A percentile compares a stretch with the other conserved stretches of the same genome.
phyloP scores from a whole-genome alignment of 1,140 invertebrate species.

The Ostrea edulis region DNA sequence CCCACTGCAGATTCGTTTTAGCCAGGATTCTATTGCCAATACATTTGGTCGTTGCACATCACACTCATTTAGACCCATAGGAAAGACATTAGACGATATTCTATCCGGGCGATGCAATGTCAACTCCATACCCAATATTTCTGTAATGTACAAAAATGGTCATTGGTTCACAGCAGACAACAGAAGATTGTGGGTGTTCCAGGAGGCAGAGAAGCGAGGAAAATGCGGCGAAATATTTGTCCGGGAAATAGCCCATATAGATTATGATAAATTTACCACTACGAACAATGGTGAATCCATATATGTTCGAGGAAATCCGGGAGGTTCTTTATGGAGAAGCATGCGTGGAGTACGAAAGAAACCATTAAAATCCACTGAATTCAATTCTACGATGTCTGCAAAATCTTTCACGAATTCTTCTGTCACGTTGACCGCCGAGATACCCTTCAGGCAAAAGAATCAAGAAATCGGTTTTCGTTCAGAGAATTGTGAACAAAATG shows the following conservation, averaged over 20 bases:
- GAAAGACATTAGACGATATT: constrained; percentile 37
- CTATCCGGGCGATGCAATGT: neutral
- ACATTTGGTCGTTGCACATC: neutral
- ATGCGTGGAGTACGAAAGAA: neutral
- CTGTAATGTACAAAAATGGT: constrained; percentile 12
- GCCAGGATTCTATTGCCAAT: constrained; percentile 46
- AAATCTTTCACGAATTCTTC: neutral
- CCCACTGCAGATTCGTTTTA: constrained; percentile 52
- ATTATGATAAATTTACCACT: constrained; percentile 24
- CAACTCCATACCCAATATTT: constrained; percentile 37
- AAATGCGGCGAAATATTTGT: constrained; percentile 13
- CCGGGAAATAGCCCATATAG: neutral
- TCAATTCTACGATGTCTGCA: neutral
- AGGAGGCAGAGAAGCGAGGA: constrained; percentile 37
- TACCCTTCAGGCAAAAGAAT: neutral
- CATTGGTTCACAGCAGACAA: constrained; percentile 53
- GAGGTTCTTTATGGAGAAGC: constrained; percentile 7
- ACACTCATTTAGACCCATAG: neutral
- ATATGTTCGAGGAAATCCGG: neutral
- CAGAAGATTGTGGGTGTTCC: constrained; percentile 55
- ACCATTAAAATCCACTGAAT: neutral
- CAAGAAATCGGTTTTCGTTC: neutral
- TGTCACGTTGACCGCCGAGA: neutral
- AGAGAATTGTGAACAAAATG: neutral
- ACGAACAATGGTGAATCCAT: constrained; percentile 9